Evolutionary conservation across 2,888 invertebrate genomes (phyloP), one percentile per base, ranked within the genome.

Genomic region (Alsophila aescularia): DNA sequence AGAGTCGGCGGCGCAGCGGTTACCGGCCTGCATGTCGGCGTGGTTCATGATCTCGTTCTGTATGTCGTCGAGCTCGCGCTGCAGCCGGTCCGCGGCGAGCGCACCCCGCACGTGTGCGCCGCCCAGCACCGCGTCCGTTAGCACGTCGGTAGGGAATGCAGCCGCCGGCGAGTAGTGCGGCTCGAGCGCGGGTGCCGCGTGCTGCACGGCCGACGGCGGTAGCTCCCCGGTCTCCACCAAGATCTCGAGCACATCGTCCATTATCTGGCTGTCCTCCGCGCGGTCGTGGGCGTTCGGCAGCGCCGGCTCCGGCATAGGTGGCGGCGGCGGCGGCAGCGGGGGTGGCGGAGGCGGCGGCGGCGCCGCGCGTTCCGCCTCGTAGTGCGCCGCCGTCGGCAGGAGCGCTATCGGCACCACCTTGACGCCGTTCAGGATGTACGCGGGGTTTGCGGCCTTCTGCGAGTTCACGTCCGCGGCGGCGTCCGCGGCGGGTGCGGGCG

Each of bases 181-280:
- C 12, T 8, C 10, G 9, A 16, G 72, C 2, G 76, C 45, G 53
- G 55, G 52, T 8, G 54, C 32, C 15, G 53, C 53, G 67, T 95
- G 81, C 29, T 73, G 94, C 0, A 96, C 97, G 0, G 97, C 97
- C 69, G 97, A 97, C 7, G 97, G 95, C 0, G 98, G 97, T 52
- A 98, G 84, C 77, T 98, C 98, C 9, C 98, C 98, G 79, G 97
- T 97, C 76, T 98, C 96, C 37, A 98, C 98, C 10, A 98, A 93
- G 66, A 98, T 98, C 79, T 98, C 98, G 49, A 98, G 89, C 0
- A 98, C 98, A 83, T 98, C 98, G 76, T 97, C 97, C 73, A 98
- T 96, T 49, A 95, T 95, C 79, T 97, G 96, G 73, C 96, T 96
- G 75, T 89, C 73, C 70, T 92, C 84, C 65, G 76, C 73, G 31